A percentile compares a stretch with the other conserved stretches of the same genome.
Evolutionary conservation across 1,140 invertebrate genomes (phyloP).

Genomic region (Drosophila kurseongensis): DNA sequence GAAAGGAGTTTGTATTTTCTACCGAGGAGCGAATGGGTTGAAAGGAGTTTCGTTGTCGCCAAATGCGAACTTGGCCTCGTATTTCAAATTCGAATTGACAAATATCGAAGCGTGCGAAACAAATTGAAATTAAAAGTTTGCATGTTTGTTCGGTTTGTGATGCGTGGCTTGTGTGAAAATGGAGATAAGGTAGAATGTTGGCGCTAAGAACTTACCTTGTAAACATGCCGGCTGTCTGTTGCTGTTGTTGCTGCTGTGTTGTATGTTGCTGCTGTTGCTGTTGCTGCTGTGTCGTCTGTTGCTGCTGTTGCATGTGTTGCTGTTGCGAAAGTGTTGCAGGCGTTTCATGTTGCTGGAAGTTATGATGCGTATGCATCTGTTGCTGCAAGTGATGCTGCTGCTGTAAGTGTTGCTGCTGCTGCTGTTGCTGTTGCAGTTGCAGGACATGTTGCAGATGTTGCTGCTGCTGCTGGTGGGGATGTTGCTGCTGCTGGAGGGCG

Average conservation of each 20-base stretch:
- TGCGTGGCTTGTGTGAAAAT: conserved; percentile 27
- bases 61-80: conserved; percentile 59
- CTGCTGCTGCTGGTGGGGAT: conserved; percentile 59
- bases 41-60: conserved; percentile 39
- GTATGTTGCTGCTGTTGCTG: conserved; percentile 32
- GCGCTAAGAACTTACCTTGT: conserved; percentile 82
- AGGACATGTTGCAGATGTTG: conserved; percentile 65
- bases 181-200: conserved; percentile 51
- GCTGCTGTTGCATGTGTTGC: conserved; percentile 57
- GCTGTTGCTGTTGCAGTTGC: conserved; percentile 67
- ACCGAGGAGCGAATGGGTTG: conserved; percentile 21
- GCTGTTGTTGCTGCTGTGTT: conserved; percentile 44
- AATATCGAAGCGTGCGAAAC: conserved; percentile 79
- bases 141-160: conserved; percentile 60
- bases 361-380: conserved; percentile 77
- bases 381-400: conserved; percentile 75
- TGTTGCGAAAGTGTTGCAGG: conserved; percentile 61
- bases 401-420: conserved; percentile 63
- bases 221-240: conserved; percentile 78
- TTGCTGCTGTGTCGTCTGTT: conserved; percentile 55
- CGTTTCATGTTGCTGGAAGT: conserved; percentile 65
- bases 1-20: conserved; percentile 34
- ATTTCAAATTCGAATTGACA: conserved; percentile 72
- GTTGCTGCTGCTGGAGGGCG: conserved; percentile 57
- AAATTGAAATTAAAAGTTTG: conserved; percentile 83